Base-by-base conservation (phyloP, 1,140 invertebrate species). In the Drosophila nikananu region DNA sequence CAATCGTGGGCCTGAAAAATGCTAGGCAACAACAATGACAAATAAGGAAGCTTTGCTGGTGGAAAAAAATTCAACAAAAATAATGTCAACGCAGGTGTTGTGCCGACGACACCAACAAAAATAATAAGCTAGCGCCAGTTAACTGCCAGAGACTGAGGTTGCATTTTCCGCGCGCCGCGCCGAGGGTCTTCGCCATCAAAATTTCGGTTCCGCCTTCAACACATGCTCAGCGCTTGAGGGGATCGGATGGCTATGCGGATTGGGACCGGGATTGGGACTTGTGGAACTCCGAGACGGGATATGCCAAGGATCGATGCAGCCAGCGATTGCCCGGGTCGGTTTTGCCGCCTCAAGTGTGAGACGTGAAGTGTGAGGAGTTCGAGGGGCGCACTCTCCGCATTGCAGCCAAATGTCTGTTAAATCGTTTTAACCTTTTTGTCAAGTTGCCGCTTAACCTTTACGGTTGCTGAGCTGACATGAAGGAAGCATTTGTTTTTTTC, bases 391-490 rank as follows among this genome's bases (percentile, higher is more conserved):
- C 61, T 76, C 48, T 62, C n/a, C 52, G 42, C 46, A 52, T 62
- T 65, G 81, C 84, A 68, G 74, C 75, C 79, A 86, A 86, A 82
- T 90, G 86, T 82, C 86, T 90, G 79, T 74, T 90, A 89, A 89
- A 89, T 90, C 86, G 86, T 90, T 90, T 90, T 90, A 90, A 90
- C 86, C 86, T 90, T 90, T 89, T 89, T 89, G 86, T 89, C 86
- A 89, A 89, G 86, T 89, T 90, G 86, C 81, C 86, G 86, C 86
- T 90, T 90, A 90, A 90, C 86, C 86, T 90, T 90, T 90, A 90
- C 86, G 79, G 83, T 71, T 86, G 80, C 83, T 57, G 71, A 68
- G 79, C 86, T 90, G 86, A 84, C 86, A 89, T 89, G 79, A 77
- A 90, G 86, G 86, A 90, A 90, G 86, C 81, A 86, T 90, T 90